phyloP scores from a whole-genome alignment of 2,888 invertebrate genomes.

The Parochlus steinenii region DNA sequence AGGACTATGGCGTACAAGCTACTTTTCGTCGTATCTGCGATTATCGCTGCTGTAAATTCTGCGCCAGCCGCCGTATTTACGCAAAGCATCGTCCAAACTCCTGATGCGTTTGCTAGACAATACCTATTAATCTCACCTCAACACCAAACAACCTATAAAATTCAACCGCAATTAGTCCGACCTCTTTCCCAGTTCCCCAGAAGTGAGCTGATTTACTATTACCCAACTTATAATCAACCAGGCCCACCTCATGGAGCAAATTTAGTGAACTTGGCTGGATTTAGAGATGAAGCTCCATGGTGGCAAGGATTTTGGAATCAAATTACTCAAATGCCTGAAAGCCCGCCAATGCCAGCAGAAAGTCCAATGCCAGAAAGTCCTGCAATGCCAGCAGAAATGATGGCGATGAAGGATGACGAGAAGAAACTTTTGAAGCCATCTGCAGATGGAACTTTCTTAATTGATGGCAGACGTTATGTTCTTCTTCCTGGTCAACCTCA shows the following conservation, averaged over 20 bases:
- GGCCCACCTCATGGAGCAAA: neutral
- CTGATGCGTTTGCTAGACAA: slow-evolving; percentile 1
- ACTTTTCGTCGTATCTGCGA: too few relatives aligned
- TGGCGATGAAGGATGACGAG: too few relatives aligned
- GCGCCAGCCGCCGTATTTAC: slow-evolving; percentile 1
- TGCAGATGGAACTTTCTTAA: too few relatives aligned
- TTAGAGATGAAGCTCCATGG: slow-evolving; percentile 1
- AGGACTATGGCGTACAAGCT: too few relatives aligned
- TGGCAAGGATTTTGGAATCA: neutral
- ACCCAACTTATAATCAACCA: slow-evolving; percentile 1
- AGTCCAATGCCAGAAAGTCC: too few relatives aligned
- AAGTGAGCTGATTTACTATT: too few relatives aligned
- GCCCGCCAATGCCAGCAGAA: too few relatives aligned
- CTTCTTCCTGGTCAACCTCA: slow-evolving; percentile 37
- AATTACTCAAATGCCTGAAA: neutral
- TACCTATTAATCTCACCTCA: slow-evolving; percentile 3
- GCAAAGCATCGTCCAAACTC: slow-evolving; percentile 2
- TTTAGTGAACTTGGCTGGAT: neutral
- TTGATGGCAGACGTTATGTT: too few relatives aligned
- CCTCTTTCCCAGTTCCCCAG: neutral
- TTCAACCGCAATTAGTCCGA: neutral
- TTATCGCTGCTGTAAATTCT: neutral
- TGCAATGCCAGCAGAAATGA: too few relatives aligned
- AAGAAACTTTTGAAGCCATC: too few relatives aligned
- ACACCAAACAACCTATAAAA: slow-evolving; percentile 1